Evolutionary conservation across 2,113 vertebrate species (phyloP).

Genomic region (Gobio gobio): DNA sequence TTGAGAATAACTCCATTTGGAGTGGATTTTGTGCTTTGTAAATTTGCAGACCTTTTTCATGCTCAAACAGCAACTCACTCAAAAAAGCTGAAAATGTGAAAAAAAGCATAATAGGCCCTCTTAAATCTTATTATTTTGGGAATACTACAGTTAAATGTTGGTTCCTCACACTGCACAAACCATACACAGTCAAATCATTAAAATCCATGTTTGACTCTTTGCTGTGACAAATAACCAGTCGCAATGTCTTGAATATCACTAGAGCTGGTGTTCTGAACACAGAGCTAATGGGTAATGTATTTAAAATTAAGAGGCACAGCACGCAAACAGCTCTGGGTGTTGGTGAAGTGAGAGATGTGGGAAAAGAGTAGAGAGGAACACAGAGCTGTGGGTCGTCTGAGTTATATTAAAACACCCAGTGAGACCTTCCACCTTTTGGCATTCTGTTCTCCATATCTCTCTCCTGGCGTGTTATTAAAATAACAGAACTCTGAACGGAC

Average conservation of each 20-base stretch:
- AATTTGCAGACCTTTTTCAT: no score
- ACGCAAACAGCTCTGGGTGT: slow-evolving; percentile 28
- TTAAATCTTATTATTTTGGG: neutral
- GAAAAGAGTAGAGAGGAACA: slow-evolving; percentile 31
- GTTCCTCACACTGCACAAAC: neutral
- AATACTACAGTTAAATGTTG: neutral
- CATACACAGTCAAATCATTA: neutral
- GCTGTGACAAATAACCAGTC: slow-evolving; percentile 3
- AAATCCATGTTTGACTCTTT: neutral
- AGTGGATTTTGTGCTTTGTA: no score
- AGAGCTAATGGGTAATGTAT: slow-evolving; percentile 4
- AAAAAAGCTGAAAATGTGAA: no score
- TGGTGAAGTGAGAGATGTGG: slow-evolving; percentile 29
- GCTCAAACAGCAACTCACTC: no score
- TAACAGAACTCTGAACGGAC: slow-evolving; percentile 55
- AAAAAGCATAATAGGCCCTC: no score
- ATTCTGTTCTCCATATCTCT: slow-evolving; percentile 66
- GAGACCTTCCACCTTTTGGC: slow-evolving; percentile 77
- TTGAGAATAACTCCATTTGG: no score
- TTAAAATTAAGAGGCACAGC: slow-evolving; percentile 39
- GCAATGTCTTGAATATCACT: neutral
- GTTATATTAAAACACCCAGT: slow-evolving; percentile 61
- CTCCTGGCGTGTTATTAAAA: slow-evolving; percentile 70
- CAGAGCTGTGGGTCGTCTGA: slow-evolving; percentile 45
- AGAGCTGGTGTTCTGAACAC: neutral